phyloP scores from a whole-genome alignment of 2,797 vertebrate species.

The Phrynocephalus vlangalii region DNA sequence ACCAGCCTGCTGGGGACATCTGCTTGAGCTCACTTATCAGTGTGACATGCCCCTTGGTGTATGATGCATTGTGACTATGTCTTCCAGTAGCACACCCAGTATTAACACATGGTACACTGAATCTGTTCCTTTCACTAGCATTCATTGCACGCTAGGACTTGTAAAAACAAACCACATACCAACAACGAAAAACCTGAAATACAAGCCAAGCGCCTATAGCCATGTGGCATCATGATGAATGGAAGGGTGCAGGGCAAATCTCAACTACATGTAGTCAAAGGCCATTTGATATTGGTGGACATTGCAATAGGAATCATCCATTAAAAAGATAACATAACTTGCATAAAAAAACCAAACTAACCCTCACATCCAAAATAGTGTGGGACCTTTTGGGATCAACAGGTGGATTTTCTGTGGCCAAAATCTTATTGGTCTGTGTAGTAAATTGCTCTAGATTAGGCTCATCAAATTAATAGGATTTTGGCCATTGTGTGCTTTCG shows the following conservation, averaged over 20 bases:
- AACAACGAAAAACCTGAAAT: not conserved
- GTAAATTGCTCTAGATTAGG: too few species aligned
- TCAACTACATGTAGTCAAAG: not conserved
- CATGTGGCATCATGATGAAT: not conserved
- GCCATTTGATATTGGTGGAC: not conserved
- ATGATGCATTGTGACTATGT: not conserved
- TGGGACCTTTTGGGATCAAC: too few species aligned
- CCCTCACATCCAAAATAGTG: too few species aligned
- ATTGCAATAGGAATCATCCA: not conserved
- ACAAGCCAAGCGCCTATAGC: not conserved
- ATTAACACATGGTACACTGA: not conserved
- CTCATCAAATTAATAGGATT: too few species aligned
- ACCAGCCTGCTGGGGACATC: conserved; percentile 1
- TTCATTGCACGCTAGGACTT: not conserved
- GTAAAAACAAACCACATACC: not conserved
- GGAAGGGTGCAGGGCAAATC: not conserved
- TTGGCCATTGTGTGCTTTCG: too few species aligned
- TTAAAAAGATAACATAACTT: not conserved
- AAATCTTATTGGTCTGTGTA: too few species aligned
- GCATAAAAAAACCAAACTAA: too few species aligned
- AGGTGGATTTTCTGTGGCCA: too few species aligned
- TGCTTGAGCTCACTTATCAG: not conserved
- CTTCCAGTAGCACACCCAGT: not conserved
- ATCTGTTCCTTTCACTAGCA: not conserved
- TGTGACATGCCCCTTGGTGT: conserved; percentile 10